Conservation (phyloP, 1,140 invertebrate species). For the Oedothorax gibbosus region DNA sequence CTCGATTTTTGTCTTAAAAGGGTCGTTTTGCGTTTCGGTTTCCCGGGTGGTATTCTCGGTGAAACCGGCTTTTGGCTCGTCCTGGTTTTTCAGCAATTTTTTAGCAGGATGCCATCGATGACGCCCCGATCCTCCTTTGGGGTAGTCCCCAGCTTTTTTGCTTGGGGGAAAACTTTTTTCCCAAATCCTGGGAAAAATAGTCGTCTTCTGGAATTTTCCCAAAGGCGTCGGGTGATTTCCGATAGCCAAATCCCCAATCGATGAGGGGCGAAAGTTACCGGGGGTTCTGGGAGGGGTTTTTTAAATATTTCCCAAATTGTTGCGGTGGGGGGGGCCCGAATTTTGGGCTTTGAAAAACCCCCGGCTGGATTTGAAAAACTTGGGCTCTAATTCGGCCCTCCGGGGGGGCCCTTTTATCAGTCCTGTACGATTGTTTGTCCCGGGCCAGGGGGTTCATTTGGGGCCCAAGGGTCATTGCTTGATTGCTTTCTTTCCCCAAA, state of each 20-base stretch:
- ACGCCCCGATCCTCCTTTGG: constrained; percentile 42
- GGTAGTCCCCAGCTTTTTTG: constrained; percentile 27
- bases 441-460: constrained; percentile 21
- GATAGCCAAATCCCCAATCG: constrained; percentile 83
- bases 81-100: not conserved
- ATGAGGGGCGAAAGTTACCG: constrained; percentile 86
- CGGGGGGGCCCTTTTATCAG: constrained; percentile 31
- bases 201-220: constrained; percentile 86
- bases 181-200: constrained; percentile 43
- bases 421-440: constrained; percentile 51
- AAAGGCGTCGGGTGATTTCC: constrained; percentile 81
- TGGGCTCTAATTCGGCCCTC: constrained; percentile 39
- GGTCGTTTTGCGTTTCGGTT: constrained; percentile 36
- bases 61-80: not conserved
- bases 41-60: constrained; percentile 48
- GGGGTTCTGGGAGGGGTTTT: constrained; percentile 88
- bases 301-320: constrained; percentile 85
- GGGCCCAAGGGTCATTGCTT: constrained; percentile 14
- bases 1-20: not conserved
- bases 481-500: constrained; percentile 12
- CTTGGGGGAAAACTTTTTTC: not conserved
- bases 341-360: constrained; percentile 88
- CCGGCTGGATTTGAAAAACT: constrained; percentile 81
- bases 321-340: constrained; percentile 85
- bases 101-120: constrained; percentile 19